Evolutionary conservation across 1,140 invertebrate genomes (phyloP).

Genomic region (Prorops nasuta): DNA sequence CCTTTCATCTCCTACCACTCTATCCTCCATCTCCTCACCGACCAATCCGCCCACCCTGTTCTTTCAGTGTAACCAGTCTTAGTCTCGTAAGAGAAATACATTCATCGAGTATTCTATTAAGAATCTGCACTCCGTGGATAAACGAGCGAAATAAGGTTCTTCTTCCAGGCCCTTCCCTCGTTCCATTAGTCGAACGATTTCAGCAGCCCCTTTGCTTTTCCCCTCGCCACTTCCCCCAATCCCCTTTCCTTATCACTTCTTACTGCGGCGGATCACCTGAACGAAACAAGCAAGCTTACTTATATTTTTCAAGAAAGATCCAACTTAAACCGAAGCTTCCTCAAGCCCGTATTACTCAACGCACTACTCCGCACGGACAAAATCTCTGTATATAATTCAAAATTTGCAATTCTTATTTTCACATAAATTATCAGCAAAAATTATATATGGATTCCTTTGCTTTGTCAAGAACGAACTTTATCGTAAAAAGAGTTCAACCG

Average conservation of each 20-base stretch:
- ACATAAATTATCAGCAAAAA: too few relatives aligned
- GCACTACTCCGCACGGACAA: constrained; percentile 6
- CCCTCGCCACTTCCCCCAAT: not conserved
- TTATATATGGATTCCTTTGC: too few relatives aligned
- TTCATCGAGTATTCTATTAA: constrained; percentile 48
- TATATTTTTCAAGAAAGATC: constrained; percentile 12
- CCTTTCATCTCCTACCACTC: constrained; percentile 2
- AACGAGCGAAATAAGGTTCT: constrained; percentile 38
- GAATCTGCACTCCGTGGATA: constrained; percentile 40
- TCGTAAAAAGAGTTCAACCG: too few relatives aligned
- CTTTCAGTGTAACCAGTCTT: constrained; percentile 26
- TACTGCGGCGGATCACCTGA: constrained; percentile 22
- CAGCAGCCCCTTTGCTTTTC: not conserved
- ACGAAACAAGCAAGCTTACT: constrained; percentile 13
- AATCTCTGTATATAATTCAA: too few relatives aligned
- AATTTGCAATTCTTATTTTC: too few relatives aligned
- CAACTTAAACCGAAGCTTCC: not conserved
- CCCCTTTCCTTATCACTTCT: constrained; percentile 22
- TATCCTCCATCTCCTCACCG: constrained; percentile 2
- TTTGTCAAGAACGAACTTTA: too few relatives aligned
- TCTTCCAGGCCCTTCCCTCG: constrained; percentile 13
- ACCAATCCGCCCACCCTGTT: constrained; percentile 5
- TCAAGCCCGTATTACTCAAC: not conserved
- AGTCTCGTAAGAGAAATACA: constrained; percentile 42
- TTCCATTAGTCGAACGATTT: constrained; percentile 11